A percentile compares a stretch with the other conserved stretches of the same genome.
phyloP scores from a whole-genome alignment of 2,888 invertebrate species.

The Drosophila pegasa region DNA sequence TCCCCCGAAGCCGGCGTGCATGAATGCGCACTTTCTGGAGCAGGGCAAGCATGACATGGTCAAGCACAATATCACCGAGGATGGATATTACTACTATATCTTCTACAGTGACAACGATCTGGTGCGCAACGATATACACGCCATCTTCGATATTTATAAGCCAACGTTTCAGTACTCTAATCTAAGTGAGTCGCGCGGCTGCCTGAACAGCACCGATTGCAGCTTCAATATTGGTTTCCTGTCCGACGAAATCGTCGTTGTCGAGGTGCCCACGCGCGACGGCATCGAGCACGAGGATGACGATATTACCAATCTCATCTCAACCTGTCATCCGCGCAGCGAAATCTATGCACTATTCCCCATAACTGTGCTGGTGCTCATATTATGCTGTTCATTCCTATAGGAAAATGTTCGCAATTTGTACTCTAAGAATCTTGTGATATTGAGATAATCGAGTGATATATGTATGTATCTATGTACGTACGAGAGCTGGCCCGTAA shows the following conservation, averaged over 20 bases:
- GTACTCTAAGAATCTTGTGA: conserved; percentile 61
- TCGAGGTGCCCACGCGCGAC: conserved; percentile 93
- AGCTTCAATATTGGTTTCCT: conserved; percentile 90
- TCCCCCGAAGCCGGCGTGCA: conserved; percentile 89
- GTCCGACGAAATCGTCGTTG: conserved; percentile 92
- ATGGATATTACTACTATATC: conserved; percentile 95
- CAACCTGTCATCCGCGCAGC: conserved; percentile 92
- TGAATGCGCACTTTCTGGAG: conserved; percentile 89
- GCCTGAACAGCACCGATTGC: conserved; percentile 92
- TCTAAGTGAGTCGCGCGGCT: conserved; percentile 85
- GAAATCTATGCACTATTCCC: conserved; percentile 93
- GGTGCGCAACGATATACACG: conserved; percentile 92
- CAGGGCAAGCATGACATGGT: conserved; percentile 88
- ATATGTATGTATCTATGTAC: conserved; percentile 37
- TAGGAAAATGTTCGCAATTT: conserved; percentile 82
- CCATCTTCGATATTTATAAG: conserved; percentile 93
- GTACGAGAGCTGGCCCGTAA: conserved; percentile 44
- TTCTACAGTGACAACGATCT: conserved; percentile 95
- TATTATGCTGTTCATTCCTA: conserved; percentile 93
- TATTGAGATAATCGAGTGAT: conserved; percentile 70
- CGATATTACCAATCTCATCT: conserved; percentile 89
- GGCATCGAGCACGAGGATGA: conserved; percentile 92
- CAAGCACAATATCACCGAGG: conserved; percentile 89
- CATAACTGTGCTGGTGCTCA: conserved; percentile 90
- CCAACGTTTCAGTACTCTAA: conserved; percentile 91